A percentile compares a stretch with the other conserved stretches of the same genome.
phyloP scores from a whole-genome alignment of 2,888 invertebrate species.

The Andrena marginata region DNA sequence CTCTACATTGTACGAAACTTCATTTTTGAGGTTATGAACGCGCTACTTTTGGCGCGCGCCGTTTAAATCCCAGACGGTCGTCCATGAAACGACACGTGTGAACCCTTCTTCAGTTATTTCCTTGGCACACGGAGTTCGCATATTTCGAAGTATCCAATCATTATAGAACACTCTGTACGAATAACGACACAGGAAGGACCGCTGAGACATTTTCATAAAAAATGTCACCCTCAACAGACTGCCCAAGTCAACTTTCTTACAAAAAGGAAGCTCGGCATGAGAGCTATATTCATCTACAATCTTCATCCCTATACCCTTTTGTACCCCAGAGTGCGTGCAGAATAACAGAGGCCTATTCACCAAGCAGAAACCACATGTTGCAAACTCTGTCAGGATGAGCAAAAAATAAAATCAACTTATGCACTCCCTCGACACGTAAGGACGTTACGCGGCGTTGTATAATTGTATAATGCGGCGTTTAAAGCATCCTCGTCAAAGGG shows the following conservation, averaged over 20 bases:
- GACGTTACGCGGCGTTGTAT: slow-evolving; percentile 35
- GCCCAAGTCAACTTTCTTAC: not conserved
- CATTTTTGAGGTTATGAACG: not conserved
- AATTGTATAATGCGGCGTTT: slow-evolving; percentile 29
- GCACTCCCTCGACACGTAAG: slow-evolving; percentile 3
- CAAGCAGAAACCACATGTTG: not conserved
- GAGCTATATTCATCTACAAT: no score
- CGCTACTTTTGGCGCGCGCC: not conserved
- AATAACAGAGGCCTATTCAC: not conserved
- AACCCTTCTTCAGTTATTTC: not conserved
- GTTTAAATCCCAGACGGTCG: no score
- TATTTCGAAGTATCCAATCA: not conserved
- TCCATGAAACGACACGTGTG: no score
- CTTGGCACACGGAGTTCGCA: not conserved
- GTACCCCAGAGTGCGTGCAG: not conserved
- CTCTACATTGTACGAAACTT: not conserved
- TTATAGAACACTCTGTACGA: not conserved
- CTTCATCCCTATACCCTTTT: not conserved
- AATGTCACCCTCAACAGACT: not conserved
- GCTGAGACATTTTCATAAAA: not conserved
- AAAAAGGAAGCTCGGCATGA: not conserved
- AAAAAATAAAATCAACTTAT: not conserved
- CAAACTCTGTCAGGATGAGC: not conserved
- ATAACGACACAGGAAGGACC: no score
- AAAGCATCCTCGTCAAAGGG: slow-evolving; percentile 37